Evolutionary conservation across 1,140 invertebrate species (phyloP).

Genomic region (Drosophila pallidifrons): DNA sequence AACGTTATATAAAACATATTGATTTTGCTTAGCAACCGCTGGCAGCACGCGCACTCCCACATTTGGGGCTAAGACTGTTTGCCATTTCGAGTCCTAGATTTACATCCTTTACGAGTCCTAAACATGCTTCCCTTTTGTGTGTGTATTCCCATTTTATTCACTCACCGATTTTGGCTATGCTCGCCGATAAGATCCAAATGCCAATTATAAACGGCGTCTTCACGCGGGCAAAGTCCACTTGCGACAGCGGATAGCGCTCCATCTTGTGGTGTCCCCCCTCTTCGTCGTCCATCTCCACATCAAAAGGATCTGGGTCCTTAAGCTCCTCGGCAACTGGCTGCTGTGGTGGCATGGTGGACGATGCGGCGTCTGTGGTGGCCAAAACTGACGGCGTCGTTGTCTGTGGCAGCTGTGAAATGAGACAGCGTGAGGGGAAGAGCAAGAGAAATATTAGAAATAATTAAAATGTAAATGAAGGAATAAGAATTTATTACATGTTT

Average conservation of each 20-base stretch:
- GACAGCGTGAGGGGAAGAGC: too few relatives aligned
- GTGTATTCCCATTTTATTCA: conserved; percentile 35
- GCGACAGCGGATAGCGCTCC: conserved; percentile 89
- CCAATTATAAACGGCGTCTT: conserved; percentile 97
- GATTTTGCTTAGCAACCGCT: conserved; percentile 64
- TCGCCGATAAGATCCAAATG: conserved; percentile 97
- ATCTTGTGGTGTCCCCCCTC: conserved; percentile 51
- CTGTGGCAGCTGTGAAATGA: background rate
- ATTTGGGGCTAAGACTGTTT: background rate
- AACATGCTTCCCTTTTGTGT: background rate
- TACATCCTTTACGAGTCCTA: background rate
- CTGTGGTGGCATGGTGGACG: background rate
- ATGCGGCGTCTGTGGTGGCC: conserved; percentile 21
- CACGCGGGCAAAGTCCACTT: conserved; percentile 94
- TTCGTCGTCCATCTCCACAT: conserved; percentile 40
- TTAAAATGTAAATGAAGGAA: background rate
- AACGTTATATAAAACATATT: conserved; percentile 78
- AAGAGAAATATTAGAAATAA: conserved; percentile 11
- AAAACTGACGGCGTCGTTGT: background rate
- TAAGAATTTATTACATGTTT: background rate
- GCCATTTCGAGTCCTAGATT: too few relatives aligned
- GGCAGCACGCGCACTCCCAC: conserved; percentile 7
- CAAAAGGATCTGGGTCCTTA: conserved; percentile 25
- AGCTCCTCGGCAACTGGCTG: conserved; percentile 46
- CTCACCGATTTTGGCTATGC: conserved; percentile 97